These are phyloP conservation scores for Apis florea DNA, from an alignment of 1,140 invertebrate species.

Conservation along the genomic window DNA sequence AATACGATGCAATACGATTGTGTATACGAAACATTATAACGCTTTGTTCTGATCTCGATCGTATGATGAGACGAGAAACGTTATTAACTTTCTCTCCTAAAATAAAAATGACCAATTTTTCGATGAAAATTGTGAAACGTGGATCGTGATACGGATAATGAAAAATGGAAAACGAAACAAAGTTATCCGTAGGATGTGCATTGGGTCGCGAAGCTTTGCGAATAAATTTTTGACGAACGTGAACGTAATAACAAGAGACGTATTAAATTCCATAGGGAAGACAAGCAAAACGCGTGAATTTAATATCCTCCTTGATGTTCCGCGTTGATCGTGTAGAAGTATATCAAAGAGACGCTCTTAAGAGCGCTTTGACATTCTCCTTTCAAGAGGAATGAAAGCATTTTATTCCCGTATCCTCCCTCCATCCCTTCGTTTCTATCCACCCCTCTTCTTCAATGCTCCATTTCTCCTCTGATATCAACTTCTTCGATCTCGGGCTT, in stretches of 20 bases:
- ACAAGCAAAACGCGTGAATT: conserved; percentile 13
- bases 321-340: conserved; percentile 1
- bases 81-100: neutral
- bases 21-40: neutral
- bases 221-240: conserved; percentile 15
- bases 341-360: conserved; percentile 11
- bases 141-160: too few species aligned
- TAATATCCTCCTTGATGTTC: conserved; percentile 19
- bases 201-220: neutral
- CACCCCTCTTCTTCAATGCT: neutral
- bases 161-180: neutral
- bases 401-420: neutral
- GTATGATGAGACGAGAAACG: neutral
- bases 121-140: neutral
- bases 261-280: neutral
- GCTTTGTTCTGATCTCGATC: neutral
- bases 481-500: conserved; percentile 14
- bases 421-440: neutral
- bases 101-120: neutral
- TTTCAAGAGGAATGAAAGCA: conserved; percentile 25
- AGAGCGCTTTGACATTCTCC: conserved; percentile 27
- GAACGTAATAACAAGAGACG: neutral
- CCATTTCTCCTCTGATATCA: conserved; percentile 16
- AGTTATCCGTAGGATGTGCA: too few species aligned
- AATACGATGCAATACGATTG: neutral